Percentiles rank a stretch among this genome's conserved stretches.
phyloP scores from a whole-genome alignment of 2,113 vertebrate species.

The Peromyscus californicus region DNA sequence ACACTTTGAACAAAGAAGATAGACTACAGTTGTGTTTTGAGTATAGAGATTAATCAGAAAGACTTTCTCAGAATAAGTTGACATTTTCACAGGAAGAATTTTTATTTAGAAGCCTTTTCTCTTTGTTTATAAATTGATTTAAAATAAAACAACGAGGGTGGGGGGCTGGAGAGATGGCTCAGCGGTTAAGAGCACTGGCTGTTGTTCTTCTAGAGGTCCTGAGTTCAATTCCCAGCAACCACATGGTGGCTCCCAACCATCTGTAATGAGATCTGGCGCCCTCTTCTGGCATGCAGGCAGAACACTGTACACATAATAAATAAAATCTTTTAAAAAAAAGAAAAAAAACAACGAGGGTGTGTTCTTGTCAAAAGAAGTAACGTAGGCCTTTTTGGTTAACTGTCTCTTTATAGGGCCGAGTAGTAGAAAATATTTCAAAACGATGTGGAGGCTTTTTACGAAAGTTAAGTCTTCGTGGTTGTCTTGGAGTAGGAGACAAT shows the following conservation, averaged over 20 bases:
- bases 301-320: too few species aligned
- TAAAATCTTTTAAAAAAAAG: too few species aligned
- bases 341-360: not conserved
- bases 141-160: not conserved
- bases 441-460: conserved; percentile 98
- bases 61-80: not conserved
- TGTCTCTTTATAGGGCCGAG: conserved; percentile 91
- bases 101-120: conserved; percentile 26
- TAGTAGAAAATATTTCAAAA: conserved; percentile 99
- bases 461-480: conserved; percentile 96
- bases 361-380: not conserved
- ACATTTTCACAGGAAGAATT: conserved; percentile 3
- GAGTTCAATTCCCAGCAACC: too few species aligned
- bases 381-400: conserved; percentile 4
- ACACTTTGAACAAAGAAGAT: not conserved
- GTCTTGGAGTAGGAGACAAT: conserved; percentile 96
- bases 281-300: too few species aligned
- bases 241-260: too few species aligned
- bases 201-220: too few species aligned
- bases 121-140: conserved; percentile 11
- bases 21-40: not conserved
- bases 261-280: too few species aligned
- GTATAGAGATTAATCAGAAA: conserved; percentile 18
- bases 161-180: too few species aligned
- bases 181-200: too few species aligned